These are phyloP conservation scores for Aurelia coerulea DNA, from an alignment of 30 jellyfish, hydroid and myxozoan species.

Conservation along the genomic window DNA sequence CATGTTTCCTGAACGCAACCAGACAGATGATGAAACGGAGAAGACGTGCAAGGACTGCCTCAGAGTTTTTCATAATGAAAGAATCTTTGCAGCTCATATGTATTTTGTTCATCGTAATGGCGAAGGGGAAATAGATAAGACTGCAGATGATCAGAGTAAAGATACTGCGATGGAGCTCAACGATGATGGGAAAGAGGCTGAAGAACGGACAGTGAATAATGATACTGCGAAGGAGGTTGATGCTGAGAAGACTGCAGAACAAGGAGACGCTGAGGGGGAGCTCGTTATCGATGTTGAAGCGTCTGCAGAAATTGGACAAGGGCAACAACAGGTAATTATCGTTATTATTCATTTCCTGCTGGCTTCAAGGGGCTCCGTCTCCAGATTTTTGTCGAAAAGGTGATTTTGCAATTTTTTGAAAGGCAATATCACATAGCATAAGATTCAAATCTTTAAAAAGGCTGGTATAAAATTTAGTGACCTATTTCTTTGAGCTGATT, in stretches of 20 bases:
- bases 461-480: too few relatives aligned
- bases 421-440: too few relatives aligned
- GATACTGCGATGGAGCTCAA: slow-evolving; percentile 3
- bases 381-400: too few relatives aligned
- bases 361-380: too few relatives aligned
- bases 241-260: not conserved
- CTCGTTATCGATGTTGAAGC: not conserved
- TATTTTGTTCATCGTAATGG: slow-evolving; percentile 72
- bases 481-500: too few relatives aligned
- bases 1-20: slow-evolving; percentile 59
- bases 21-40: slow-evolving; percentile 46
- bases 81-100: slow-evolving; percentile 81
- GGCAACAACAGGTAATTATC: too few relatives aligned
- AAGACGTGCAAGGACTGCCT: slow-evolving; percentile 47
- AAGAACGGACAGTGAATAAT: not conserved
- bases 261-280: not conserved
- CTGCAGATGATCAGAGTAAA: not conserved
- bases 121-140: slow-evolving; percentile 9
- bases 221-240: slow-evolving; percentile 8
- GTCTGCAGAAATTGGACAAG: too few relatives aligned
- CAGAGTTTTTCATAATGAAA: slow-evolving; percentile 66
- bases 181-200: not conserved
- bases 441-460: too few relatives aligned
- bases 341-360: too few relatives aligned
- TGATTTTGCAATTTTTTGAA: too few relatives aligned